These are phyloP conservation scores for Rhagoletis zephyria DNA, from an alignment of 1,140 invertebrate genomes.

Conservation along the genomic window DNA sequence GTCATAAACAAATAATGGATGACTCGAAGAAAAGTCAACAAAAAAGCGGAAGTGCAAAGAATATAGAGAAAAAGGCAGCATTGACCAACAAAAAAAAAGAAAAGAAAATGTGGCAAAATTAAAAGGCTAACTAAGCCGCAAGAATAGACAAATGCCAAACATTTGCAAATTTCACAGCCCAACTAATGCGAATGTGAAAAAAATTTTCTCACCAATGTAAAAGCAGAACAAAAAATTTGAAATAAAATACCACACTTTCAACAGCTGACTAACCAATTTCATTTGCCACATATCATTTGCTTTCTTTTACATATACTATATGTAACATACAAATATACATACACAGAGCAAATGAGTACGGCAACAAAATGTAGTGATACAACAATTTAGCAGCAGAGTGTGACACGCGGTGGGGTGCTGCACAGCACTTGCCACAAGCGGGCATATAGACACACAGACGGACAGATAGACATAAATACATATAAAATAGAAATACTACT, in stretches of 20 bases:
- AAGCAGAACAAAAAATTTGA: background rate
- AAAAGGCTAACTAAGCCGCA: background rate
- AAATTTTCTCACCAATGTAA: slow-evolving; percentile 41
- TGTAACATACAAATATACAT: too few relatives aligned
- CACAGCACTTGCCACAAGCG: slow-evolving; percentile 26
- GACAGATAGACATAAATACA: background rate
- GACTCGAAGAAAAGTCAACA: slow-evolving; percentile 2
- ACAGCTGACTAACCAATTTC: slow-evolving; percentile 45
- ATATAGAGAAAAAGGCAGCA: background rate
- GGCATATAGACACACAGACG: background rate
- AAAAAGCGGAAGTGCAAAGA: slow-evolving; percentile 7
- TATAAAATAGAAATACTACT: background rate
- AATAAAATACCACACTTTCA: slow-evolving; percentile 39
- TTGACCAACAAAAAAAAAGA: background rate
- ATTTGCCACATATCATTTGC: slow-evolving; percentile 40
- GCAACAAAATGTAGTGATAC: background rate
- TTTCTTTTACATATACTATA: background rate
- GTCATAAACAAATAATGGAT: slow-evolving; percentile 45
- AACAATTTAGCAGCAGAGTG: slow-evolving; percentile 1
- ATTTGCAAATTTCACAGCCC: slow-evolving; percentile 37
- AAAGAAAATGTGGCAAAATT: too few relatives aligned
- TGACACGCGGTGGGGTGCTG: slow-evolving; percentile 13
- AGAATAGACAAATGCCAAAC: slow-evolving; percentile 16
- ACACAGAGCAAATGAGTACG: background rate
- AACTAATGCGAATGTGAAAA: slow-evolving; percentile 6